phyloP scores from a whole-genome alignment of 2,888 invertebrate species.

The Gasteruption jaculator region DNA sequence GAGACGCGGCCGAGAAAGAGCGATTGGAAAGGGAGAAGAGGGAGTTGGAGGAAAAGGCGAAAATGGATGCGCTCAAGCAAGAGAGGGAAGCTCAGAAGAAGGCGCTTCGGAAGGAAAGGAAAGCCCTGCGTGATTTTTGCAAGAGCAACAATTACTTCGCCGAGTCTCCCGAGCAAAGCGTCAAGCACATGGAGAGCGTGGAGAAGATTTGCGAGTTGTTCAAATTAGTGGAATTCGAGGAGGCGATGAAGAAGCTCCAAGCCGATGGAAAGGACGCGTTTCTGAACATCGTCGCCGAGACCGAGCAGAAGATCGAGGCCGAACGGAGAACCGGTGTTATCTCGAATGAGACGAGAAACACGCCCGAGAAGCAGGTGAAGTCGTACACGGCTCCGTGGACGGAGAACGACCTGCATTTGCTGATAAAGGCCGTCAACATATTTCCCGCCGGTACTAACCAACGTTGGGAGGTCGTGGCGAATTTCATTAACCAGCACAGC shows the following conservation, averaged over 20 bases:
- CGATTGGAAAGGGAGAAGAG: slow-evolving; percentile 69
- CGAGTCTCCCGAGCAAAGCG: slow-evolving; percentile 64
- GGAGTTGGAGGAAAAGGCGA: slow-evolving; percentile 77
- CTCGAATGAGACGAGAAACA: slow-evolving; percentile 31
- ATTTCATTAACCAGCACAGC: slow-evolving; percentile 89
- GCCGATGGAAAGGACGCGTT: slow-evolving; percentile 65
- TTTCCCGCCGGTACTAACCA: slow-evolving; percentile 97
- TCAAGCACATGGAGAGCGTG: slow-evolving; percentile 84
- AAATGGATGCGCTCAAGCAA: slow-evolving; percentile 75
- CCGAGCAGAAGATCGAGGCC: slow-evolving; percentile 73
- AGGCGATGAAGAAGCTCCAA: slow-evolving; percentile 69
- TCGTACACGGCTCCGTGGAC: slow-evolving; percentile 65
- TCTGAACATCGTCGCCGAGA: slow-evolving; percentile 62
- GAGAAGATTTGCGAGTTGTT: slow-evolving; percentile 87
- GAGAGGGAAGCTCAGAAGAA: slow-evolving; percentile 84
- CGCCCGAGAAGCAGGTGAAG: slow-evolving; percentile 40
- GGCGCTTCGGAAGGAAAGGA: slow-evolving; percentile 81
- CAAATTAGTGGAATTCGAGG: slow-evolving; percentile 67
- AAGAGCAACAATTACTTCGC: slow-evolving; percentile 80
- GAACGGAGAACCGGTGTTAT: slow-evolving; percentile 61
- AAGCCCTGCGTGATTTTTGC: slow-evolving; percentile 72
- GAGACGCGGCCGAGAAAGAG: slow-evolving; percentile 62
- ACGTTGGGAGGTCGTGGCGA: slow-evolving; percentile 87
- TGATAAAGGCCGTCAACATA: slow-evolving; percentile 95
- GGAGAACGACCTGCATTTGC: slow-evolving; percentile 77